Base-by-base conservation (phyloP, 2,888 invertebrate species). In the Anthrax anthrax region DNA sequence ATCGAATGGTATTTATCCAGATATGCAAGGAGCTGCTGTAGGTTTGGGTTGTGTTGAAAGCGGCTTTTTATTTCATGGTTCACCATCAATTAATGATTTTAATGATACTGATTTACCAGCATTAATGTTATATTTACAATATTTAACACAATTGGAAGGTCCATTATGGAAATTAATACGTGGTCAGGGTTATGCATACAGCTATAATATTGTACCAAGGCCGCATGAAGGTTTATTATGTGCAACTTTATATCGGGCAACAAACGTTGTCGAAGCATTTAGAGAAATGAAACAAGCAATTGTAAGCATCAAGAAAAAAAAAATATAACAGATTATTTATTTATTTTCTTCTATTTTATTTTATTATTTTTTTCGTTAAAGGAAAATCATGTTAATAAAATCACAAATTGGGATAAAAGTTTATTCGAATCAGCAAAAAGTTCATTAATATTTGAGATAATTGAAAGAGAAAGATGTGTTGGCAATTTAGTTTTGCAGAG, bases 121-220 rank as follows among this genome's bases (percentile, higher is more conserved):
- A 43, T 69, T 91, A 27, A 68, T 80, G 55, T 79, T 91, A 29
- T 84, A 84, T 52, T 71, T 89, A 52, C 86, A 90, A 69, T 94
- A 91, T 70, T 77, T 92, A 56, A 83, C 80, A 9, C 55, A 56
- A 48, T 46, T 56, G 1, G 57, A 56, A 45, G 90, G 91, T 43
- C 89, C 90, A 23, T 79, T 91, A 79, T 91, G 88, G 87, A 77
- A 80, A 44, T 77, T 83, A 63, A 84, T 94, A 52, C 76, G 94
- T 55, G 92, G 92, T 37, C 78, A 81, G 58, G 92, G 92, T 1
- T 75, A 87, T 44, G 79, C 91, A 0, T 94, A 94, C 67, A 75
- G 80, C 44, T 90, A 84, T 69, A 73, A 73, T 55, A 76, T 85
- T 57, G 69, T 71, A 45, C 63, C 78, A 23, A 71, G 75, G 52